Evolutionary conservation across 2,888 invertebrate species (phyloP).

Genomic region (Cartodere bifasciata): DNA sequence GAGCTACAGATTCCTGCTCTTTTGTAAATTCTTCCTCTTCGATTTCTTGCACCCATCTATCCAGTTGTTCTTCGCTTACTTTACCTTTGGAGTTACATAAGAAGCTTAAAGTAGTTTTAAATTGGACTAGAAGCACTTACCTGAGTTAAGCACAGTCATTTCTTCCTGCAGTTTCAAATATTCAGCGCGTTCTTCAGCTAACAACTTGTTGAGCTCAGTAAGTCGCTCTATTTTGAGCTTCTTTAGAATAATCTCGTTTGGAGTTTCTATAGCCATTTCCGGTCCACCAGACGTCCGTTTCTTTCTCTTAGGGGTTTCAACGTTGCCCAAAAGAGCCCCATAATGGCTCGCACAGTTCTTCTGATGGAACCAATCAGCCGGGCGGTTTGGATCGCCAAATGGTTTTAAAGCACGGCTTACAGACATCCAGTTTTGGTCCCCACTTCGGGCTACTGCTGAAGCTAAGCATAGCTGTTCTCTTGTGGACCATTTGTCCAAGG

Average conservation of each 20-base stretch:
- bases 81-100: conserved; percentile 21
- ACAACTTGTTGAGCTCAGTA: conserved; percentile 57
- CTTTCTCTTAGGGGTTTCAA: conserved; percentile 75
- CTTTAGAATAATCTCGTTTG: conserved; percentile 66
- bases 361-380: conserved; percentile 80
- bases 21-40: conserved; percentile 59
- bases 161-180: conserved; percentile 61
- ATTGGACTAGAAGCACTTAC: conserved; percentile 18
- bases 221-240: conserved; percentile 66
- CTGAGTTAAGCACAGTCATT: conserved; percentile 41
- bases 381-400: conserved; percentile 62
- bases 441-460: conserved; percentile 71
- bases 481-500: conserved; percentile 74
- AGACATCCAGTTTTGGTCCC: conserved; percentile 87
- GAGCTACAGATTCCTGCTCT: conserved; percentile 51
- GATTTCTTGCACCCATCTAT: conserved; percentile 60
- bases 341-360: conserved; percentile 86
- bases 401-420: conserved; percentile 70
- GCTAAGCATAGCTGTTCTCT: conserved; percentile 77
- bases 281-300: conserved; percentile 49
- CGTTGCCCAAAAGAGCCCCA: conserved; percentile 64
- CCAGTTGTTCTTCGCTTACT: conserved; percentile 57
- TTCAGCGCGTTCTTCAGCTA: conserved; percentile 59
- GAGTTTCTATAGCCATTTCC: conserved; percentile 47
- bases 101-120: conserved; percentile 6